A percentile compares a stretch with the other conserved stretches of the same genome.
These are phyloP conservation scores for Pachypanchax playfairii DNA, from an alignment of 2,113 vertebrate species.

Conservation along the genomic window DNA sequence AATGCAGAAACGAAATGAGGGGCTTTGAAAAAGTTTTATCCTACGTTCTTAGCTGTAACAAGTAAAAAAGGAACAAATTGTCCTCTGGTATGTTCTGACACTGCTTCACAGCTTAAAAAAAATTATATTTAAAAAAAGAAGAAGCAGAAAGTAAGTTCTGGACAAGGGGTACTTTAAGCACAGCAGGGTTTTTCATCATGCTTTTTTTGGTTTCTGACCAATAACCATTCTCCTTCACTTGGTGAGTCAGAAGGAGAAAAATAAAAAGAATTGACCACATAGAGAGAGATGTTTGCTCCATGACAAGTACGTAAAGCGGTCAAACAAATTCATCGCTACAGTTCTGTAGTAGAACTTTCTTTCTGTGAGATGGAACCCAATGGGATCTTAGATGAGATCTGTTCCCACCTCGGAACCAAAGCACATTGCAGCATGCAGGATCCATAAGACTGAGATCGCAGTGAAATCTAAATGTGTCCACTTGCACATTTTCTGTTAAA, in stretches of 20 bases:
- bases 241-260: neutral
- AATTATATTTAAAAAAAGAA: neutral
- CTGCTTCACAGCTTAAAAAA: slow-evolving; percentile 10
- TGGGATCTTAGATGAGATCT: too few species aligned
- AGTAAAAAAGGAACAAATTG: slow-evolving; percentile 17
- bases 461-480: too few species aligned
- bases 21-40: slow-evolving; percentile 19
- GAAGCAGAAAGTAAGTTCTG: slow-evolving; percentile 3
- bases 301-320: slow-evolving; percentile 7
- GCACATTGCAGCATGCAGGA: too few species aligned
- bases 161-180: neutral
- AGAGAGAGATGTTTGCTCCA: slow-evolving; percentile 3
- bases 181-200: neutral
- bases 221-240: slow-evolving; percentile 12
- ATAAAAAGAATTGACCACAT: slow-evolving; percentile 3
- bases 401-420: too few species aligned
- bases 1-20: neutral
- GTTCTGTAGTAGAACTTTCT: too few species aligned
- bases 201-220: neutral
- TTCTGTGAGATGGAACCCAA: slow-evolving; percentile 1
- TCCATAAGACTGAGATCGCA: too few species aligned
- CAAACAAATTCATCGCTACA: too few species aligned
- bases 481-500: too few species aligned
- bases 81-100: slow-evolving; percentile 17
- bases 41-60: slow-evolving; percentile 1